Base-by-base conservation (phyloP, 2,113 vertebrate genomes). In the Oryzias melastigma region DNA sequence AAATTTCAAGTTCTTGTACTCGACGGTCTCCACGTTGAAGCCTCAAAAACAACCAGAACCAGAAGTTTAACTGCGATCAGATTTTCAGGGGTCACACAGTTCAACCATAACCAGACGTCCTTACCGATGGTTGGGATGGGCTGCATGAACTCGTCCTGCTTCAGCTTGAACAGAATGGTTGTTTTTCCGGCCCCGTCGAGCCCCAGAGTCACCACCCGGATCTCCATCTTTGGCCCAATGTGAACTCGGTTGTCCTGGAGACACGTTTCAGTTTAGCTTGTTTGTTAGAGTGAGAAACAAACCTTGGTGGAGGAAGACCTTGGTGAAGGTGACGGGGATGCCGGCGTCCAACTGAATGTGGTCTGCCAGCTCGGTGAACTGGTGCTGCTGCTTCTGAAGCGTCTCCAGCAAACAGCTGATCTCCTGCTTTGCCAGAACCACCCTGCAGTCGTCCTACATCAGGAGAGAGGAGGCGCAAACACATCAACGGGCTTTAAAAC, bases 201-300 rank as follows among this genome's bases (percentile, higher is more conserved):
- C 45, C 97, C 97, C 42, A 98, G 87, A 10, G 97, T 98, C 45
- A 98, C 97, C 47, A 99, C 97, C 0, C 96, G 93, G 82, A 99
- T 99, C 92, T 99, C 97, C 97, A 99, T 98, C 91, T 99, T 98
- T 65, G 97, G 97, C 65, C 97, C 97, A 66, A 99, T 99, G 86
- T 99, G 97, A 62, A 98, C 96, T 65, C 97, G 92, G 84, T 99
- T 99, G 88, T 99, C 97, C 97, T 99, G 62, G 51, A 80, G 50
- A 27, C 1, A 20, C 2, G 7, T 22, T 46, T 48, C 13, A 15
- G 29, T 53, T 53, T 17, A 4, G 24, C 35, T 35, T 35, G 35
- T 35, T 35, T 12, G 35, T 35, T 12, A 35, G 7, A 10, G 35
- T 8, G 2, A 10, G 8, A 8, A 3, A n/a, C n/a, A 2, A 35